A percentile compares a stretch with the other conserved stretches of the same genome.
These are phyloP conservation scores for Diaperis boleti DNA, from an alignment of 2,888 invertebrate genomes.

Conservation along the genomic window DNA sequence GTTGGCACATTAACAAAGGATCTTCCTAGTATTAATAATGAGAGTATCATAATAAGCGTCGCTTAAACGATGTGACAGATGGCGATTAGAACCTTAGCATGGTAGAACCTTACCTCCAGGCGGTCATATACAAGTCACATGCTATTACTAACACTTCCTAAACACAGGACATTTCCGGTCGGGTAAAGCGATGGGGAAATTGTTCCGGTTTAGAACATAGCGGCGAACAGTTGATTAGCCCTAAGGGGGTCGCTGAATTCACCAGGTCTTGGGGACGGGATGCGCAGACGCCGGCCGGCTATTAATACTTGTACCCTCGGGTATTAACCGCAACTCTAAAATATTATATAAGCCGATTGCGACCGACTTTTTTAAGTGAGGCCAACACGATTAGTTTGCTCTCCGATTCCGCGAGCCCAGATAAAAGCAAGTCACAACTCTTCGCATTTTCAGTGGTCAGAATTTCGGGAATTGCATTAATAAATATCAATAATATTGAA, in stretches of 20 bases:
- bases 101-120: constrained; percentile 35
- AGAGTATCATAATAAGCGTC: constrained; percentile 22
- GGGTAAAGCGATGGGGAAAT: constrained; percentile 44
- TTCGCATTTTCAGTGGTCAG: no score
- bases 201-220: constrained; percentile 44
- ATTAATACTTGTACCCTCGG: constrained; percentile 36
- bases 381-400: constrained; percentile 6
- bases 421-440: not conserved
- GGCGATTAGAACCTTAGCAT: constrained; percentile 43
- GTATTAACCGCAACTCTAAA: constrained; percentile 38
- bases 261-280: constrained; percentile 25
- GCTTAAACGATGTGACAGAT: constrained; percentile 47
- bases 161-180: constrained; percentile 49
- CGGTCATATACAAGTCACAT: constrained; percentile 45
- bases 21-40: constrained; percentile 23
- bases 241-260: constrained; percentile 36
- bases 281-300: constrained; percentile 35
- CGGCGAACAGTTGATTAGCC: constrained; percentile 46
- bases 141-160: constrained; percentile 48
- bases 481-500: no score
- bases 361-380: constrained; percentile 7
- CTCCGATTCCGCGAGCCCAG: no score
- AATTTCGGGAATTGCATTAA: no score
- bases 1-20: constrained; percentile 14
- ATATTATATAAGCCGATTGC: constrained; percentile 40